Percentiles rank a stretch among this genome's conserved stretches.
phyloP scores from a whole-genome alignment of 2,888 invertebrate species.

The Hylaea fasciaria region DNA sequence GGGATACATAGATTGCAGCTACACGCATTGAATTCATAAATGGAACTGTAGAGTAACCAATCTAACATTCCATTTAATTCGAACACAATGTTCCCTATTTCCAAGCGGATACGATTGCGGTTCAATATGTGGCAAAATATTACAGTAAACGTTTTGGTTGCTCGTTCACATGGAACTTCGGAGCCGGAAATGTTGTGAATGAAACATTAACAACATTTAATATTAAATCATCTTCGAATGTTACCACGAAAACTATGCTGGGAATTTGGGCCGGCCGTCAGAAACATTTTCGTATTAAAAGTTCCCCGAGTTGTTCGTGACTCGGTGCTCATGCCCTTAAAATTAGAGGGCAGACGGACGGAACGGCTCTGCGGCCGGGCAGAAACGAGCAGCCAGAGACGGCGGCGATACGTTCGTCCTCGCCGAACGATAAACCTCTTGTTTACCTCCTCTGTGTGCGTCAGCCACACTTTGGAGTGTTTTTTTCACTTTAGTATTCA shows the following conservation, averaged over 20 bases:
- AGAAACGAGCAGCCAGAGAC: slow-evolving; percentile 38
- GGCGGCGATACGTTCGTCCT: slow-evolving; percentile 45
- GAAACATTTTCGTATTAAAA: slow-evolving; percentile 27
- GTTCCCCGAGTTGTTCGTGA: slow-evolving; percentile 32
- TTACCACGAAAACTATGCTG: slow-evolving; percentile 22
- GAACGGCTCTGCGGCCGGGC: slow-evolving; percentile 40
- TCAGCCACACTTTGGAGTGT: slow-evolving; percentile 41
- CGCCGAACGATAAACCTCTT: slow-evolving; percentile 53
- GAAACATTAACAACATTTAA: slow-evolving; percentile 7
- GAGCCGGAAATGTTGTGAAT: slow-evolving; percentile 8
- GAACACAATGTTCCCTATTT: slow-evolving; percentile 13
- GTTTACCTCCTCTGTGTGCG: slow-evolving; percentile 55
- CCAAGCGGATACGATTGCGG: slow-evolving; percentile 27
- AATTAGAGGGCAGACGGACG: slow-evolving; percentile 51
- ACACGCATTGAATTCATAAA: slow-evolving; percentile 8
- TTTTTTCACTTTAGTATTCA: slow-evolving; percentile 31
- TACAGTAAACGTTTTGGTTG: not conserved
- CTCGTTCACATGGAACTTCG: slow-evolving; percentile 6
- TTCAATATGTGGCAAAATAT: slow-evolving; percentile 3
- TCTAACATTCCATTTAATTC: slow-evolving; percentile 11
- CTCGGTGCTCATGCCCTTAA: slow-evolving; percentile 41
- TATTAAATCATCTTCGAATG: slow-evolving; percentile 1
- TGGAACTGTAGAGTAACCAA: slow-evolving; percentile 8
- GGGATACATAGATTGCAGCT: not conserved
- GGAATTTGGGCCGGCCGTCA: slow-evolving; percentile 20